Evolutionary conservation across 2,797 vertebrate genomes (phyloP), one percentile per base, ranked within the genome.

Genomic region (Periophthalmus magnuspinnatus): DNA sequence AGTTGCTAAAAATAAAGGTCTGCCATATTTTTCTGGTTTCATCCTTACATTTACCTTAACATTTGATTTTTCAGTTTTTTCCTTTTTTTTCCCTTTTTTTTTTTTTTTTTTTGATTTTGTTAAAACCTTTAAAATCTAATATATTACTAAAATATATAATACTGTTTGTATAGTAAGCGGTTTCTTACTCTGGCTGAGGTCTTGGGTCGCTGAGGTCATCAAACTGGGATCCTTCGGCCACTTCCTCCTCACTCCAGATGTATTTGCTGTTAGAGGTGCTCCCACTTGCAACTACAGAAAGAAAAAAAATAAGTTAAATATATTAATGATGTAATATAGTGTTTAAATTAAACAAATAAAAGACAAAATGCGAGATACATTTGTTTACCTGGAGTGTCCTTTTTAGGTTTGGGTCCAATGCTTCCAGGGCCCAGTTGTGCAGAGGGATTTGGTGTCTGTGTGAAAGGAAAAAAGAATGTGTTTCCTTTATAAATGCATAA

Each of bases 191-290:
- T 33, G 93, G 93, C 73, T 92, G 89, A 1, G 92, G 92, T 0
- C 93, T 81, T 0, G 65, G 83, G 68, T 94, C 94, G 19, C 54
- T 19, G 21, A 90, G 50, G 41, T 95, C 93, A 22, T 93, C 90
- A 54, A 89, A 91, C 47, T 92, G 90, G 3, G 88, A 78, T 3
- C 89, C 89, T 33, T 93, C 92, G 1, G 86, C 58, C 59, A 94
- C 91, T 72, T 95, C 93, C 5, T 92, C 92, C 56, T 89, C 84
- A 45, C 81, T 84, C 93, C 94, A 92, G 67, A 92, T 92, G 4
- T 89, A 87, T 78, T 93, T 92, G 65, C 69, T 86, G 79, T 71
- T 76, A 56, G 84, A 85, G 5, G n/a, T 38, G 34, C 73, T 70
- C 21, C 57, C 55, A 56, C 62, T 61, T 2, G 80, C 41, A 28